phyloP scores from a whole-genome alignment of 2,797 vertebrate genomes.

The Bucorvus abyssinicus region DNA sequence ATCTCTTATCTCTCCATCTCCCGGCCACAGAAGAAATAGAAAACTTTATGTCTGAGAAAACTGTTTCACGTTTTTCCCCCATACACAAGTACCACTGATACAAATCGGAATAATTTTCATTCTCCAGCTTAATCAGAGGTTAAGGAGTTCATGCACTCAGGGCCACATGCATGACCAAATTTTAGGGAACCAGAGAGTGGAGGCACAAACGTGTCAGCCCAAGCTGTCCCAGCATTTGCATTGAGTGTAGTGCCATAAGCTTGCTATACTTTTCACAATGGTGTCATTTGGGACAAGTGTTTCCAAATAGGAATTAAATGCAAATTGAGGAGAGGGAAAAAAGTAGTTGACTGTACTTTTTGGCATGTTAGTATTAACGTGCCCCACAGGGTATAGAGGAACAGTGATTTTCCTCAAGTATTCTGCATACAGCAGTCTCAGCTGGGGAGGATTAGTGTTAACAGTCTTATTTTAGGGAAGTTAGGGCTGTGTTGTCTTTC shows the following conservation, averaged over 20 bases:
- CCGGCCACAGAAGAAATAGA: background rate
- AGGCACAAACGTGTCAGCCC: background rate
- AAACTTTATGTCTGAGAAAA: background rate
- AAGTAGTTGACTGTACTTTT: background rate
- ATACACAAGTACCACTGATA: background rate
- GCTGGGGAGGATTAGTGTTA: background rate
- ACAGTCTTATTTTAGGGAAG: background rate
- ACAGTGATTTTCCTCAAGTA: background rate
- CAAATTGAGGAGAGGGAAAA: background rate
- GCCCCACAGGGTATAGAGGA: background rate
- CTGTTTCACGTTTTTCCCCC: background rate
- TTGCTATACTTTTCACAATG: background rate
- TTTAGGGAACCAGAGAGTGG: background rate
- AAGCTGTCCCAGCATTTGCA: background rate
- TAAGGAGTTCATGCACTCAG: background rate
- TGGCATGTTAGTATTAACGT: background rate
- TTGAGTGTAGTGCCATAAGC: background rate
- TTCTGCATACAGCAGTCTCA: background rate
- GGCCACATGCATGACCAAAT: background rate
- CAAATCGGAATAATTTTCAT: background rate
- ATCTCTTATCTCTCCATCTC: background rate
- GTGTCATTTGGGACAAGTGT: background rate
- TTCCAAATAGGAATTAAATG: background rate
- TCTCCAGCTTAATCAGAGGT: background rate
- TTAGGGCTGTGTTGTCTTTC: background rate